phyloP scores from a whole-genome alignment of 2,797 vertebrate species.

The Amblyopsis hoosieri region DNA sequence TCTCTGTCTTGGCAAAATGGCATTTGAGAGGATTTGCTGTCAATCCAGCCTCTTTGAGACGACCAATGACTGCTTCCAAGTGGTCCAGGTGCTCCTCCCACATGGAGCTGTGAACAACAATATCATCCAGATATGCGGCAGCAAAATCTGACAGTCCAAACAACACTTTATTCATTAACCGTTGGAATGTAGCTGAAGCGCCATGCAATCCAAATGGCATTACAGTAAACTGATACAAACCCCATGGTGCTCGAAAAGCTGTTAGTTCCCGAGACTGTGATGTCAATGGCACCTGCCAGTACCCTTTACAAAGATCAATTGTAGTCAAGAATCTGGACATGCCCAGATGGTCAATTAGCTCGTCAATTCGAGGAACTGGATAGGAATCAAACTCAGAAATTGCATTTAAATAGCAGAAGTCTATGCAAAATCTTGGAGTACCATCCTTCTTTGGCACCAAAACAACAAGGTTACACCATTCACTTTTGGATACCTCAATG shows the following conservation, averaged over 20 bases:
- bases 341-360: neutral
- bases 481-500: neutral
- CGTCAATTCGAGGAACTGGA: neutral
- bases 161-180: neutral
- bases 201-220: neutral
- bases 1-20: neutral
- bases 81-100: neutral
- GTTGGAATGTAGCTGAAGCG: neutral
- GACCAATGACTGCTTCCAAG: neutral
- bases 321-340: neutral
- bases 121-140: neutral
- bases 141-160: neutral
- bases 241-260: no score
- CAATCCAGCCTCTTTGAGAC: neutral
- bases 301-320: neutral
- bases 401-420: neutral
- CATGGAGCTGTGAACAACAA: neutral
- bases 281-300: no score
- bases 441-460: slow-evolving; percentile 2
- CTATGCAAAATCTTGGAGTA: neutral
- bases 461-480: no score
- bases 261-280: no score
- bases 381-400: neutral
- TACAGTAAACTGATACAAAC: no score
- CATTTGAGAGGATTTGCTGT: neutral